Evolutionary conservation across 2,888 invertebrate genomes (phyloP).

Genomic region (Strigamia transsilvanica): DNA sequence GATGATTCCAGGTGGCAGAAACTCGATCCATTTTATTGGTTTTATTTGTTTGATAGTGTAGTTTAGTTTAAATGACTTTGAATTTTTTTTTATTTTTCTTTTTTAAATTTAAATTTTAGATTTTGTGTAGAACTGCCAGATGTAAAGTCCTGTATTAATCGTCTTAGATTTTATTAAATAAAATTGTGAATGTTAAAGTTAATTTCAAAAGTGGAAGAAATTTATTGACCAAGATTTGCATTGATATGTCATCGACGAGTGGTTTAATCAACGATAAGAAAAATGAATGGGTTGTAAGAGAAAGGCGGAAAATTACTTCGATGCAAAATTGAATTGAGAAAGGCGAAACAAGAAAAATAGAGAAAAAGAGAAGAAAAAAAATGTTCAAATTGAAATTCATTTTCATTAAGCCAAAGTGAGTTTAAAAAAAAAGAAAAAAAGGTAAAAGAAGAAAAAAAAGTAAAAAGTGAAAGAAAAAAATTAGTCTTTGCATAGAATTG

Average conservation of each 20-base stretch:
- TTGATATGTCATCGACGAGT: slow-evolving; percentile 33
- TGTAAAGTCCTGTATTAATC: no score
- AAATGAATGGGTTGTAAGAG: slow-evolving; percentile 34
- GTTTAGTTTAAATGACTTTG: no score
- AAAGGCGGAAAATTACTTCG: slow-evolving; percentile 36
- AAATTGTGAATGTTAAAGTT: no score
- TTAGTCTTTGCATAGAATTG: slow-evolving; percentile 15
- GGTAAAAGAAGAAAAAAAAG: neutral
- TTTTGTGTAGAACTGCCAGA: no score
- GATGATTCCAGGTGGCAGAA: no score
- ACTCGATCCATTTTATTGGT: no score
- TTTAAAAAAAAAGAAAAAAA: slow-evolving; percentile 2
- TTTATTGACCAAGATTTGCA: neutral
- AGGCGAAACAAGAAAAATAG: neutral
- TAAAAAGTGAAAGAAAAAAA: neutral
- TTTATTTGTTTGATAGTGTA: no score
- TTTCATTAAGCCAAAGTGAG: slow-evolving; percentile 19
- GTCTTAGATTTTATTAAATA: no score
- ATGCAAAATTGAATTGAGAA: slow-evolving; percentile 41
- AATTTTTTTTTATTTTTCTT: no score
- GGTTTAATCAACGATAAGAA: slow-evolving; percentile 47
- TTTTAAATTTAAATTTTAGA: no score
- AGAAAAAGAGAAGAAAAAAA: neutral
- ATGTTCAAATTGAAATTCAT: slow-evolving; percentile 36
- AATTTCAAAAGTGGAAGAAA: neutral